phyloP scores from a whole-genome alignment of 2,797 vertebrate species.

The Muscicapa striata region DNA sequence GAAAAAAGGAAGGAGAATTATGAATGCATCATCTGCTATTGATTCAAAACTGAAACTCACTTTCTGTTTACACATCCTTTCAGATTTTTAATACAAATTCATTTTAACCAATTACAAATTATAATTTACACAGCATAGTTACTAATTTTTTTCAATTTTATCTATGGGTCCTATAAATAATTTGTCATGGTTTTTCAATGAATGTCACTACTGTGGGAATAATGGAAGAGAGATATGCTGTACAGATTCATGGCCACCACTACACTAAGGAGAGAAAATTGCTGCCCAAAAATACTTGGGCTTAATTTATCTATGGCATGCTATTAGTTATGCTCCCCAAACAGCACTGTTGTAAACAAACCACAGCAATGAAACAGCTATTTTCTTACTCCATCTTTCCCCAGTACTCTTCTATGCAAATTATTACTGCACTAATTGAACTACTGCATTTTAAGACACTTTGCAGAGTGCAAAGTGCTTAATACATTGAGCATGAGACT shows the following conservation, averaged over 20 bases:
- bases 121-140: conserved; percentile 24
- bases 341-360: background rate
- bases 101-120: conserved; percentile 54
- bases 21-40: conserved; percentile 4
- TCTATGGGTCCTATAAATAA: background rate
- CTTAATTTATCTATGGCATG: background rate
- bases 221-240: background rate
- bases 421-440: background rate
- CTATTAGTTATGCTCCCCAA: background rate
- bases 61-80: conserved; percentile 50
- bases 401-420: background rate
- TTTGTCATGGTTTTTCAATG: background rate
- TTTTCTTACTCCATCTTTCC: background rate
- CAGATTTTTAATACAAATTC: conserved; percentile 29
- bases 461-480: background rate
- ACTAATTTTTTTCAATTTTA: conserved; percentile 29
- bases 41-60: conserved; percentile 39
- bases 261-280: background rate
- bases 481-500: background rate
- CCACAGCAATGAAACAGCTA: background rate
- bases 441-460: background rate
- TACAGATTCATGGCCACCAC: background rate
- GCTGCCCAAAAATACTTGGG: background rate
- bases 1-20: conserved; percentile 22
- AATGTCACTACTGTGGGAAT: background rate